These are phyloP conservation scores for Echiichthys vipera DNA, from an alignment of 2,797 vertebrate genomes.

Conservation along the genomic window DNA sequence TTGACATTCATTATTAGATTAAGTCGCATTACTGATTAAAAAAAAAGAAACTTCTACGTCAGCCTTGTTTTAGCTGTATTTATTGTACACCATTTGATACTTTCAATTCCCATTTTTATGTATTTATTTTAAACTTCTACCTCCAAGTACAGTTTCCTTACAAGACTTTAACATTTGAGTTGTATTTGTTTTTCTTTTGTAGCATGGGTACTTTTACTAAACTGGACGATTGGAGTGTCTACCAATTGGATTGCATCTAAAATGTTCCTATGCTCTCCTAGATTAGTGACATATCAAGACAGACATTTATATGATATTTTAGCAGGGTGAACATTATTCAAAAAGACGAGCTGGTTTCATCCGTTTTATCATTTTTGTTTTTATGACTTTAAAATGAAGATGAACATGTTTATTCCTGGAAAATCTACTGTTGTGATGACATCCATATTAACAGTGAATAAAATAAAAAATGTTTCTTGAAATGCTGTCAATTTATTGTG, in stretches of 20 bases:
- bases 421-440: neutral
- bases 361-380: neutral
- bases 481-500: neutral
- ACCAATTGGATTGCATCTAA: neutral
- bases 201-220: neutral
- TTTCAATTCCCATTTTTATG: no score
- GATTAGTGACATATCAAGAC: neutral
- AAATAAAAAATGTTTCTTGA: neutral
- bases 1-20: neutral
- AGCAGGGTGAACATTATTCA: neutral
- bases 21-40: neutral
- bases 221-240: neutral
- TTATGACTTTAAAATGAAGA: neutral
- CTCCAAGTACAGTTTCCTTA: neutral
- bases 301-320: neutral
- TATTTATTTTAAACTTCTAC: no score
- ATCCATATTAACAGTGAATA: conserved; percentile 5
- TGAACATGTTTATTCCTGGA: neutral
- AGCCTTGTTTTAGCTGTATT: neutral
- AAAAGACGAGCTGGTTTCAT: neutral
- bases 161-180: neutral
- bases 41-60: neutral
- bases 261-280: neutral
- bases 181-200: neutral
- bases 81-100: neutral